Evolutionary conservation across 2,888 invertebrate genomes (phyloP).

Genomic region (Sarcophaga carnaria): DNA sequence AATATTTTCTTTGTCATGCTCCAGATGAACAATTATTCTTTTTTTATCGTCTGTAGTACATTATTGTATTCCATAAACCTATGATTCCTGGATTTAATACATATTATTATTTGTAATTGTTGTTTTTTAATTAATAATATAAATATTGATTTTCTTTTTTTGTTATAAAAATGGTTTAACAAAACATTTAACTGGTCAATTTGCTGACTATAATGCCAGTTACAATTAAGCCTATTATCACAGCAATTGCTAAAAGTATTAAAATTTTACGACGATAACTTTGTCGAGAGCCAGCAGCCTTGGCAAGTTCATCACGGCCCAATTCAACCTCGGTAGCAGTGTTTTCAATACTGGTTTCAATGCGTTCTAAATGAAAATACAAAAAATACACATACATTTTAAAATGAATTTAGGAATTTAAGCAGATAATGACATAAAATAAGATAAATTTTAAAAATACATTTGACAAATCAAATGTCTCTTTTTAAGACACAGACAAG

Average conservation of each 20-base stretch:
- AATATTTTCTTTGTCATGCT: too few relatives aligned
- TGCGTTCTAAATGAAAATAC: constrained; percentile 85
- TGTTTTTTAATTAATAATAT: constrained; percentile 38
- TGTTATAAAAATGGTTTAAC: background rate
- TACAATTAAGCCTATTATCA: constrained; percentile 86
- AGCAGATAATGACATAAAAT: background rate
- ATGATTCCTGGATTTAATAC: constrained; percentile 11
- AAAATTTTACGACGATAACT: constrained; percentile 89
- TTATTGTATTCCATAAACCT: background rate
- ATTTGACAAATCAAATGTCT: too few relatives aligned
- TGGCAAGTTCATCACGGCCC: constrained; percentile 90
- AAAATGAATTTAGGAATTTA: background rate
- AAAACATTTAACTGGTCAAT: constrained; percentile 82
- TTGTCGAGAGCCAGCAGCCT: constrained; percentile 91
- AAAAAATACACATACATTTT: background rate
- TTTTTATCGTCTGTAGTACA: too few relatives aligned
- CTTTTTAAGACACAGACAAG: too few relatives aligned
- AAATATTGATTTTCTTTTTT: constrained; percentile 18
- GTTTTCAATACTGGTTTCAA: constrained; percentile 91
- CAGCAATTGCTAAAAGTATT: constrained; percentile 86
- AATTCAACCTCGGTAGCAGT: constrained; percentile 89
- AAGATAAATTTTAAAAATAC: too few relatives aligned
- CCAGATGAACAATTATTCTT: too few relatives aligned
- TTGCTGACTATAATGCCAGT: constrained; percentile 86
- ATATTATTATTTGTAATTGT: background rate